Conservation (phyloP, 2,888 invertebrate species). For the Drosophila lacicola region DNA sequence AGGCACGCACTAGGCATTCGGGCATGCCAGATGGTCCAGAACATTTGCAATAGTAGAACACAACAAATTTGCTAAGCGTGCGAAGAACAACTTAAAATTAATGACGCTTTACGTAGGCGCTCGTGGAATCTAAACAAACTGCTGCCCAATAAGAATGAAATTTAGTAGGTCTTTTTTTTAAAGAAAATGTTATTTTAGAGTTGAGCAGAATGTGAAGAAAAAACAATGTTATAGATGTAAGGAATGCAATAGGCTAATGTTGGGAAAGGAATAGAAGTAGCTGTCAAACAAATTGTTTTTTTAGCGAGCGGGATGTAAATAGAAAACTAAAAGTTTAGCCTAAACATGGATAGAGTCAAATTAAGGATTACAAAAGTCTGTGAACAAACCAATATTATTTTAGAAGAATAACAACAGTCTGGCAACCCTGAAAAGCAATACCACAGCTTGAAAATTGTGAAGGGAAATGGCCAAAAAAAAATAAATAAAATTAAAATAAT, state of each 20-base stretch:
- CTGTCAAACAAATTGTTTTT: too few relatives aligned
- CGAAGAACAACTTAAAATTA: slow-evolving; percentile 52
- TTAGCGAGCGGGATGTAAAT: not conserved
- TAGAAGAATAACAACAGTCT: not conserved
- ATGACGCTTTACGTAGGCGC: slow-evolving; percentile 43
- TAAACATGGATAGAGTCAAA: too few relatives aligned
- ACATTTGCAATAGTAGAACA: slow-evolving; percentile 36
- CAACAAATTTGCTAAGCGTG: slow-evolving; percentile 24
- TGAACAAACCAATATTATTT: too few relatives aligned
- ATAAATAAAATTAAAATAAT: too few relatives aligned
- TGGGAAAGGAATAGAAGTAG: not conserved
- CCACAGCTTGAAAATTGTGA: too few relatives aligned
- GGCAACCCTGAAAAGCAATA: not conserved
- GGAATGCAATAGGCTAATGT: not conserved
- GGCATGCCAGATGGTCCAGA: slow-evolving; percentile 61
- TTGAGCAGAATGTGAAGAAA: not conserved
- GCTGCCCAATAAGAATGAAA: slow-evolving; percentile 23
- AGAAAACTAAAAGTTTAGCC: too few relatives aligned
- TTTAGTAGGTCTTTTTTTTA: not conserved
- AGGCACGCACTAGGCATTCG: slow-evolving; percentile 54
- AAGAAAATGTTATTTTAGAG: slow-evolving; percentile 4
- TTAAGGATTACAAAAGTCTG: too few relatives aligned
- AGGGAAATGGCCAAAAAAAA: too few relatives aligned
- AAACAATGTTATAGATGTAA: not conserved
- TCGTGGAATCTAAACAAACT: slow-evolving; percentile 33